Base-by-base conservation (phyloP, 2,797 vertebrate genomes). In the Galaxias olidus region DNA sequence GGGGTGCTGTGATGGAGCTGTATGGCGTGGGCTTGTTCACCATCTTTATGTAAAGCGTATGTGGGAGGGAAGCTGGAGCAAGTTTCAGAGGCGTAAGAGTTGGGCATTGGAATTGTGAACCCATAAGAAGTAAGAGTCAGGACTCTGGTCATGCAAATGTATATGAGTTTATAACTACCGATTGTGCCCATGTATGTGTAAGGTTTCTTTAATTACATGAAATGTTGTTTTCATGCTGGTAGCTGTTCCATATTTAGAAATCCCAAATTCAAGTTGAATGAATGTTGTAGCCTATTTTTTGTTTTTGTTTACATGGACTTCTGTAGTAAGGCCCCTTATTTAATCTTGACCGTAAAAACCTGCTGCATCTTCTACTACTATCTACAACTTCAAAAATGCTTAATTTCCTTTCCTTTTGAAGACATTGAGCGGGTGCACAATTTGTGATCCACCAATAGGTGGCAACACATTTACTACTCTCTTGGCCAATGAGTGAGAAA, bases 41-140 rank as follows among this genome's bases (percentile, higher is more conserved):
- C 66, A 69, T 83, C 78, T 88, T 88, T 87, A 90, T 88, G 87
- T 88, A 88, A 90, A 88, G 71, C 46, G 65, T 72, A 65, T 79
- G 90, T 90, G 81, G 90, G 89, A 86, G 85, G 77, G 65, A 56
- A 72, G 55, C 63, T 57, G 49, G 60, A 71, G 79, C 77, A 52
- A 61, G 47, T 30, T 73, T 76, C 74, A 44, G 61, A 59, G 68
- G 45, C 63, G 65, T 48, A 42, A 57, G 60, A 77, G 75, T 15
- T 14, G 45, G 4, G 75, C 71, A 71, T 63, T 66, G 80, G 71
- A 75, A 78, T 72, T 73, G 66, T 71, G 75, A 76, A 74, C 70
- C 50, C n/a, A n/a, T n/a, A n/a, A n/a, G n/a, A 45, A 78, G 80
- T 76, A 79, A 81, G 77, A 81, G 72, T 70, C 69, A 78, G 61